These are phyloP conservation scores for Tachina fera DNA, from an alignment of 2,888 invertebrate genomes.

Conservation along the genomic window DNA sequence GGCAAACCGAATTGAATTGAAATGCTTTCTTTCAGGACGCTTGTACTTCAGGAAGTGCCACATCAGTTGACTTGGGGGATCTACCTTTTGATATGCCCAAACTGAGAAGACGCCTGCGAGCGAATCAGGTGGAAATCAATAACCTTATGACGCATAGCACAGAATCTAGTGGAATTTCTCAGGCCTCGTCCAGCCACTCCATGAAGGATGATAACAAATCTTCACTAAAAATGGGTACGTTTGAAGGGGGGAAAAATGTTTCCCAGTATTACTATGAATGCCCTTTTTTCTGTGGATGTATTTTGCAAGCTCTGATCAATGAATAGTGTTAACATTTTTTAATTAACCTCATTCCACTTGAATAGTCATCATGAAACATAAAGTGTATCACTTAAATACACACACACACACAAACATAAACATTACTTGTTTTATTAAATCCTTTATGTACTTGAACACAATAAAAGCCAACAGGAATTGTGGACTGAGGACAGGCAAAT, in stretches of 20 bases:
- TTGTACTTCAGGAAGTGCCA: slow-evolving; percentile 89
- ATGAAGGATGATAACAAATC: slow-evolving; percentile 88
- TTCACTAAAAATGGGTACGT: slow-evolving; percentile 84
- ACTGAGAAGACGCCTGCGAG: slow-evolving; percentile 89
- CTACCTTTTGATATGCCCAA: slow-evolving; percentile 97
- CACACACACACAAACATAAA: neutral
- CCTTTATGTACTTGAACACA: neutral
- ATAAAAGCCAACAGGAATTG: neutral
- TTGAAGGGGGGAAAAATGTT: neutral
- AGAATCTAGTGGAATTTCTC: slow-evolving; percentile 89
- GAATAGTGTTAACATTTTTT: slow-evolving; percentile 33
- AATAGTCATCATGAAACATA: slow-evolving; percentile 21
- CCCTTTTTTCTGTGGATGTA: neutral
- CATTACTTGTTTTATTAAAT: neutral
- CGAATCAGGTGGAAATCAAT: slow-evolving; percentile 82
- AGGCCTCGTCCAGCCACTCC: slow-evolving; percentile 92
- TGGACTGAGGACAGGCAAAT: neutral
- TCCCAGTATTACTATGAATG: neutral
- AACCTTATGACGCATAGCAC: slow-evolving; percentile 84
- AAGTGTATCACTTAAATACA: too few species aligned
- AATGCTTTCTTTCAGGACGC: slow-evolving; percentile 76
- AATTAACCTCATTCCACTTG: slow-evolving; percentile 67
- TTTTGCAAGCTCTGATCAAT: too few species aligned
- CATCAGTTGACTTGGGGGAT: slow-evolving; percentile 90
- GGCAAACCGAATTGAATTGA: neutral